These are phyloP conservation scores for Orthosia gracilis DNA, from an alignment of 2,888 invertebrate genomes.

Conservation along the genomic window DNA sequence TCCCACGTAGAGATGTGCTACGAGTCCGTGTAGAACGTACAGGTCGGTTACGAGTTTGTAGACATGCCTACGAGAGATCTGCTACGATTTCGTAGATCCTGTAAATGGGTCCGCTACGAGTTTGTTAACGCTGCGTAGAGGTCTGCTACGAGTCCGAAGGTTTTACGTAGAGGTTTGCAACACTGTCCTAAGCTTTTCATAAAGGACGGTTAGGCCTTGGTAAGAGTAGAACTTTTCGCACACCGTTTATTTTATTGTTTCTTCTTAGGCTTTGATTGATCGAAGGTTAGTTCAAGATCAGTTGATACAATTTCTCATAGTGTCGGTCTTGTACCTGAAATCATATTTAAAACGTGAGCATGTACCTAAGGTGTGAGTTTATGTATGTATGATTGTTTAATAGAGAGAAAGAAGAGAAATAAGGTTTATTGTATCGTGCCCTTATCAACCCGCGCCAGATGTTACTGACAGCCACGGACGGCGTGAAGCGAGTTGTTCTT, in stretches of 20 bases:
- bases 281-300: background rate
- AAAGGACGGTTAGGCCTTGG: background rate
- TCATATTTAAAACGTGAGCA: too few species aligned
- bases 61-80: background rate
- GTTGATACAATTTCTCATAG: background rate
- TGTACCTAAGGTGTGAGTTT: background rate
- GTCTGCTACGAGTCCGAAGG: background rate
- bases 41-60: background rate
- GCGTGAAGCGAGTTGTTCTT: slow-evolving; percentile 12
- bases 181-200: too few species aligned
- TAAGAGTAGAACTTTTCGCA: background rate
- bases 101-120: background rate
- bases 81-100: background rate
- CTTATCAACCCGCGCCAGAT: slow-evolving; percentile 17
- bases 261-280: background rate
- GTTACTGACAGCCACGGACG: slow-evolving; percentile 36
- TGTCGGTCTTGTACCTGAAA: background rate
- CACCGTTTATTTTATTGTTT: background rate
- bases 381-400: background rate
- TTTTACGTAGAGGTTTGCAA: too few species aligned
- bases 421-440: background rate
- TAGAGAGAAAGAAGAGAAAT: background rate
- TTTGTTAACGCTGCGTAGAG: background rate
- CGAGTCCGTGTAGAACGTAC: background rate
- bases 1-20: background rate